phyloP scores from a whole-genome alignment of 64 coral and sea anemone genomes.

The Platygyra sinensis region DNA sequence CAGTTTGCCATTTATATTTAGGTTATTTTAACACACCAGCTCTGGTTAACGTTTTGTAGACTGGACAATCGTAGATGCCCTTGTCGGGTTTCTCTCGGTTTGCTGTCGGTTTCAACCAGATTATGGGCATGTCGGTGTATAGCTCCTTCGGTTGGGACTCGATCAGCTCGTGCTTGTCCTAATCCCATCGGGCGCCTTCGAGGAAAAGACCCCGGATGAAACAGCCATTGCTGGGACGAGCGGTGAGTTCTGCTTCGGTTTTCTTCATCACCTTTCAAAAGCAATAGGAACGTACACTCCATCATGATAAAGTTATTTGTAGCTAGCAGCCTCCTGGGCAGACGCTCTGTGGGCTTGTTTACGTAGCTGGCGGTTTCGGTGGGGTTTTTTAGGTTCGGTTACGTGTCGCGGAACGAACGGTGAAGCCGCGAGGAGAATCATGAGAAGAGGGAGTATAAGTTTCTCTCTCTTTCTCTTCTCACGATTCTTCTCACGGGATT shows the following conservation, averaged over 20 bases:
- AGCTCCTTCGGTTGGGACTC: constrained; percentile 96
- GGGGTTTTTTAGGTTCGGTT: too few species aligned
- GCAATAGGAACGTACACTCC: background rate
- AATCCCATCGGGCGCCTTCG: constrained; percentile 93
- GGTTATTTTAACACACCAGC: constrained; percentile 61
- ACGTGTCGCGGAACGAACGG: too few species aligned
- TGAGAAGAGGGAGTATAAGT: too few species aligned
- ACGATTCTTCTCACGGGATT: too few species aligned
- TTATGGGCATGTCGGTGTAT: constrained; percentile 97
- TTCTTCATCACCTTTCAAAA: constrained; percentile 72
- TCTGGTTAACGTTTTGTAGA: constrained; percentile 96
- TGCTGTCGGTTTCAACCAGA: constrained; percentile 94
- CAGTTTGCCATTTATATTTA: background rate
- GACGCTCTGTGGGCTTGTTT: too few species aligned
- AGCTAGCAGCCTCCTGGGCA: too few species aligned
- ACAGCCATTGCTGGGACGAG: constrained; percentile 89
- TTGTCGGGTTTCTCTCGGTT: constrained; percentile 92
- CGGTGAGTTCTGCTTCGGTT: constrained; percentile 68
- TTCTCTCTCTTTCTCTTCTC: too few species aligned
- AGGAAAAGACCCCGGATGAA: constrained; percentile 98
- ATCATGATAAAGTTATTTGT: background rate
- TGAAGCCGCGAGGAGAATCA: too few species aligned
- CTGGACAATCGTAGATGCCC: constrained; percentile 97
- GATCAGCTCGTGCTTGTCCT: constrained; percentile 69
- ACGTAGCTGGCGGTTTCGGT: too few species aligned